A percentile compares a stretch with the other conserved stretches of the same genome.
These are phyloP conservation scores for Eurystomus gularis DNA, from an alignment of 2,113 vertebrate species.

Conservation along the genomic window DNA sequence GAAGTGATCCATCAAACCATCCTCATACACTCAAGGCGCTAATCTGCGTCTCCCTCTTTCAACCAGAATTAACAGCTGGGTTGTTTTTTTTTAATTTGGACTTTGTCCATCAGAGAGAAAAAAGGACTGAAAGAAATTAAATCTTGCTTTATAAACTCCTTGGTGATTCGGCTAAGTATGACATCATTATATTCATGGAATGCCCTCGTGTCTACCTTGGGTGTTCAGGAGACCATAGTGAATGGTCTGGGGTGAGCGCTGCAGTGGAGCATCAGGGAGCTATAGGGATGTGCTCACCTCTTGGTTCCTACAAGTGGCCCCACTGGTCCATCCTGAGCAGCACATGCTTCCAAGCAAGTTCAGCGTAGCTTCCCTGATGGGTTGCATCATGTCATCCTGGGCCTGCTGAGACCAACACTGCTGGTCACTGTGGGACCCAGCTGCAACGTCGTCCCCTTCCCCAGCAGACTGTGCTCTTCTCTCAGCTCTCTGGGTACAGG, in stretches of 20 bases:
- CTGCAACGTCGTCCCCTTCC: neutral
- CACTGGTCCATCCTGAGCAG: neutral
- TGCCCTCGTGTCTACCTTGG: neutral
- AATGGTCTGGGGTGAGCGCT: neutral
- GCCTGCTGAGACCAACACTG: neutral
- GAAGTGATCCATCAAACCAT: neutral
- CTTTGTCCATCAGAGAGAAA: neutral
- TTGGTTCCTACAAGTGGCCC: neutral
- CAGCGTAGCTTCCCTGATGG: neutral
- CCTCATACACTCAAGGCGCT: neutral
- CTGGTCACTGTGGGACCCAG: neutral
- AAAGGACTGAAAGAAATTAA: neutral
- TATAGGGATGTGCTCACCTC: neutral
- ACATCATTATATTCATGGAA: neutral
- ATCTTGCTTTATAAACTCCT: neutral
- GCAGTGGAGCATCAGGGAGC: neutral
- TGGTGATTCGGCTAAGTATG: neutral
- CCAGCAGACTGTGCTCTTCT: neutral
- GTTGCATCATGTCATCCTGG: neutral
- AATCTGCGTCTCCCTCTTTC: neutral
- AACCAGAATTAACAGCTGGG: neutral
- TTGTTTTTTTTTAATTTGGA: neutral
- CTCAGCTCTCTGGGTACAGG: neutral
- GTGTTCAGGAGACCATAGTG: neutral
- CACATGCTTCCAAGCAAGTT: neutral